phyloP scores from a whole-genome alignment of 2,797 vertebrate species.

The Fundulus diaphanus region DNA sequence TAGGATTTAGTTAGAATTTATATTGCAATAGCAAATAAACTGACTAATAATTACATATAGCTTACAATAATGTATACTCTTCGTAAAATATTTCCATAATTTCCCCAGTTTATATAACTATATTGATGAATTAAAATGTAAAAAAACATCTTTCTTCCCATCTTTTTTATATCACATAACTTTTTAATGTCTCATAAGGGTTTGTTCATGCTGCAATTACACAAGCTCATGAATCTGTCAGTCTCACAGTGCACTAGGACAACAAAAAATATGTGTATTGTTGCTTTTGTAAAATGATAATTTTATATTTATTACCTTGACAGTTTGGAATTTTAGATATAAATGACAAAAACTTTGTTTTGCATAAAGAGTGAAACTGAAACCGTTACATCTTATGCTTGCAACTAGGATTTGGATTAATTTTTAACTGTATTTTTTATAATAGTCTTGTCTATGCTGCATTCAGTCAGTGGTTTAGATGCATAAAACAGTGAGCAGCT shows the following conservation, averaged over 20 bases:
- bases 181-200: conserved; percentile 48
- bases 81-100: not conserved
- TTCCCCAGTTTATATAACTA: conserved; percentile 4
- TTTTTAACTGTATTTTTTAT: not conserved
- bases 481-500: conserved; percentile 15
- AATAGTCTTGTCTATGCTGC: not conserved
- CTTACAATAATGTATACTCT: not conserved
- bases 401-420: conserved; percentile 40
- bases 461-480: not conserved
- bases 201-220: conserved; percentile 66
- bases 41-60: conserved; percentile 11
- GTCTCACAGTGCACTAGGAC: conserved; percentile 39
- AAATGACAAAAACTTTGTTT: conserved; percentile 47
- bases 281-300: conserved; percentile 54
- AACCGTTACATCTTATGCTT: conserved; percentile 46
- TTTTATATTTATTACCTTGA: conserved; percentile 51
- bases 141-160: conserved; percentile 30
- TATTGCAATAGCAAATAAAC: conserved; percentile 9
- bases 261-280: conserved; percentile 41
- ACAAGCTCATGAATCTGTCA: conserved; percentile 60
- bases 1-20: not conserved
- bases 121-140: conserved; percentile 33
- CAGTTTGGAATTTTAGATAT: conserved; percentile 40
- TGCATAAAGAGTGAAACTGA: conserved; percentile 28
- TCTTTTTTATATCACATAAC: conserved; percentile 52